These are phyloP conservation scores for Brachypterus glaber DNA, from an alignment of 2,888 invertebrate genomes.

Conservation along the genomic window DNA sequence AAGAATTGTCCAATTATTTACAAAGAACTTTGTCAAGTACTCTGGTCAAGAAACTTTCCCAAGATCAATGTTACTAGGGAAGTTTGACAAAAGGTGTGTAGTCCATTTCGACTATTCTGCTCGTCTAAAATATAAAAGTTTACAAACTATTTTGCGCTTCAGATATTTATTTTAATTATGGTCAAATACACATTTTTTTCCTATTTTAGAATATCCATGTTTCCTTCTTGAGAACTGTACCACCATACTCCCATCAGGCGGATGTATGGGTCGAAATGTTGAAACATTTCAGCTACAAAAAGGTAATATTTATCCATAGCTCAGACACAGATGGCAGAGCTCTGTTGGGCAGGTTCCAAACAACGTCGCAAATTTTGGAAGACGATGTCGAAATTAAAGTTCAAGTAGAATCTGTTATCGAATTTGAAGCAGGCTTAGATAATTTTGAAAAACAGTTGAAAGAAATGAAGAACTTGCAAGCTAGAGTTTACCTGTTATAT, in stretches of 20 bases:
- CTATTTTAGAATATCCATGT: slow-evolving; percentile 81
- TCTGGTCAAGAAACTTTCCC: too few relatives aligned
- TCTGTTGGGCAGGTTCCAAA: slow-evolving; percentile 86
- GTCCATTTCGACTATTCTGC: too few relatives aligned
- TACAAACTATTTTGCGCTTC: too few relatives aligned
- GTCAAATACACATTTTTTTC: slow-evolving; percentile 5
- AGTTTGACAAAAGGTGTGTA: too few relatives aligned
- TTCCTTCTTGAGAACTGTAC: slow-evolving; percentile 92
- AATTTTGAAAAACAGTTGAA: slow-evolving; percentile 72
- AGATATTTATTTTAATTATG: too few relatives aligned
- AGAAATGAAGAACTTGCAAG: slow-evolving; percentile 75
- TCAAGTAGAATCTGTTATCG: slow-evolving; percentile 77
- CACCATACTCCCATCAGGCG: slow-evolving; percentile 97
- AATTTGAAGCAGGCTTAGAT: slow-evolving; percentile 83
- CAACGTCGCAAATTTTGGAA: slow-evolving; percentile 82
- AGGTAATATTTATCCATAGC: slow-evolving; percentile 90
- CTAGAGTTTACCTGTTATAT: slow-evolving; percentile 86
- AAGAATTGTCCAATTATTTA: too few relatives aligned
- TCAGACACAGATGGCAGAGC: slow-evolving; percentile 94
- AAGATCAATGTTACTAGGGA: too few relatives aligned
- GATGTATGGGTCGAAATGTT: slow-evolving; percentile 95
- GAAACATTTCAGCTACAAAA: slow-evolving; percentile 83
- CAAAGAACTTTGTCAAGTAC: too few relatives aligned
- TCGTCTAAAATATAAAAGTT: too few relatives aligned
- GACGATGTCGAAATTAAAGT: slow-evolving; percentile 91